Evolutionary conservation across 2,113 vertebrate genomes (phyloP).

Genomic region (Microcebus jonahi): DNA sequence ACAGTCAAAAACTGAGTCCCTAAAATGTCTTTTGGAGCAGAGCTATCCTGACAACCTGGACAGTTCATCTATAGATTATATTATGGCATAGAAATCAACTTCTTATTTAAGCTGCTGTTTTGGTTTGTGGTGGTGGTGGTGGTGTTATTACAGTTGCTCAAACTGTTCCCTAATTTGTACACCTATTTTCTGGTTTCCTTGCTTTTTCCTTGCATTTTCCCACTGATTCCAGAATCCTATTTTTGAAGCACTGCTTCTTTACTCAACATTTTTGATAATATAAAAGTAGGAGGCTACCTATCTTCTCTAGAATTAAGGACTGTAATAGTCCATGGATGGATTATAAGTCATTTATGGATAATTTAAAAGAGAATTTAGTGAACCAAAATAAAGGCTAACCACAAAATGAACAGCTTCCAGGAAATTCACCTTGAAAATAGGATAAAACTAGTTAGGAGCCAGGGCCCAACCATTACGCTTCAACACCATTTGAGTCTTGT

Average conservation of each 20-base stretch:
- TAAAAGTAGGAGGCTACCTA: not conserved
- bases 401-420: not conserved
- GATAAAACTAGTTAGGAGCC: not conserved
- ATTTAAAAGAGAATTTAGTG: not conserved
- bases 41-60: not conserved
- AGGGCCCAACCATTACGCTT: not conserved
- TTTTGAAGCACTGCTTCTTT: not conserved
- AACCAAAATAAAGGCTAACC: not conserved
- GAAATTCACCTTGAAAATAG: not conserved
- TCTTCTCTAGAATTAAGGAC: not conserved
- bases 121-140: not conserved
- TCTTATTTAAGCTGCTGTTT: not conserved
- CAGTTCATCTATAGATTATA: not conserved
- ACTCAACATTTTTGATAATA: not conserved
- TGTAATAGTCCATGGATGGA: not conserved
- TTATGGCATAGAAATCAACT: not conserved
- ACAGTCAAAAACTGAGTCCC: not conserved
- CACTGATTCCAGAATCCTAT: not conserved
- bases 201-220: not conserved
- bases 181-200: not conserved
- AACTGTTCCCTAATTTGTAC: not conserved
- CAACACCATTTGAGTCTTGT: not conserved
- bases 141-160: not conserved
- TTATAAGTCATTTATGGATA: not conserved
- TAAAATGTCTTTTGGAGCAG: not conserved